Evolutionary conservation across 1,140 invertebrate species (phyloP).

Genomic region (Metaphire vulgaris): DNA sequence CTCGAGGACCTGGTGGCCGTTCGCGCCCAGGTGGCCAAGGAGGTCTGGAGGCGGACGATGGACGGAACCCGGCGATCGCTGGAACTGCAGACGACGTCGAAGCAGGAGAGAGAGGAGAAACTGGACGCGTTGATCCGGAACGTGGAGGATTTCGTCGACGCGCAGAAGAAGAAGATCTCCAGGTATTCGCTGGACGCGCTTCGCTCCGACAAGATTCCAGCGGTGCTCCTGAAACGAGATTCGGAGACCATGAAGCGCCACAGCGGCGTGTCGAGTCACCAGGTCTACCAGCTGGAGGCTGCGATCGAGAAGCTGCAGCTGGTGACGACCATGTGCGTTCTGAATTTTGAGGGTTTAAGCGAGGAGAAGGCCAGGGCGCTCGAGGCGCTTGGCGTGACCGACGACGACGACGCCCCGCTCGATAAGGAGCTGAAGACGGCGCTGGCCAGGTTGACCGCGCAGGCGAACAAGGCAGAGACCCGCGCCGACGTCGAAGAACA

Average conservation of each 20-base stretch:
- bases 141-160: not conserved
- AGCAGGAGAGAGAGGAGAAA: not conserved
- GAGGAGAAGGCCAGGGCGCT: not conserved
- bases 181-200: not conserved
- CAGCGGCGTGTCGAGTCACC: not conserved
- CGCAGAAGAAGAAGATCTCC: not conserved
- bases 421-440: slow-evolving; percentile 8
- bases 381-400: not conserved
- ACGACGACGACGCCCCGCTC: not conserved
- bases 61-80: slow-evolving; percentile 1
- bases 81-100: not conserved
- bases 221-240: not conserved
- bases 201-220: not conserved
- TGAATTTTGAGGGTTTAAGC: not conserved
- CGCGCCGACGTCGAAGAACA: not conserved
- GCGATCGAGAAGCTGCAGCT: not conserved
- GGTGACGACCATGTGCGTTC: not conserved
- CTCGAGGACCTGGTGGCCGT: slow-evolving; percentile 12
- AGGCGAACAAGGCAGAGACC: not conserved
- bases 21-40: slow-evolving; percentile 7
- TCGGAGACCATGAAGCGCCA: not conserved
- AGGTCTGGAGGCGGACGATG: slow-evolving; percentile 11
- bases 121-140: not conserved
- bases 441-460: not conserved
- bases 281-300: not conserved